Base-by-base conservation (phyloP, 2,113 vertebrate genomes). In the Speoplatyrhinus poulsoni region DNA sequence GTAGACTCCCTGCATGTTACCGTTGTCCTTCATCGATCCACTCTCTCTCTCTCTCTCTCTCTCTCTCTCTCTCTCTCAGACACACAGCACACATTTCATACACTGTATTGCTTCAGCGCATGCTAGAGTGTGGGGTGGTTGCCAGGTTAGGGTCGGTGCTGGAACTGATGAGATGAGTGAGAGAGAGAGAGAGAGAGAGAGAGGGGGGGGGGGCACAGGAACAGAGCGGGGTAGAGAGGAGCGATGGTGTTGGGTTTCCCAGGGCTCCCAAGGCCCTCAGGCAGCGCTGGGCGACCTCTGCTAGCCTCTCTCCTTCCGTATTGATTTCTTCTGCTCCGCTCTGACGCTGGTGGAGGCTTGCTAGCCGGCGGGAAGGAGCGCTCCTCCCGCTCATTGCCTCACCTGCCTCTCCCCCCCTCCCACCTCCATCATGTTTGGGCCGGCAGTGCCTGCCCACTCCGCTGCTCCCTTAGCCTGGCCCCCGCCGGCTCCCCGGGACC, bases 251-350 rank as follows among this genome's bases (percentile, higher is more conserved):
- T 83, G 84, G 16, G 62, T 1, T 41, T 93, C 92, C 90, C 91
- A 82, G 80, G 88, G 87, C 88, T 87, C 91, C 26, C 32, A 36
- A 69, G 86, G 90, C 88, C 89, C 73, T 82, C 84, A 87, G 92
- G 92, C 93, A 49, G 86, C 86, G 73, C 79, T 90, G 89, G 88
- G 82, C 83, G 91, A 93, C 91, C 92, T 90, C 90, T 91, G 91
- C 91, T 90, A 78, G 91, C 89, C 89, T 92, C 86, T 89, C 89
- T 92, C 86, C 91, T 41, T 91, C 85, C 65, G 73, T 91, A 93
- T 94, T 89, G 92, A 93, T 94, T 93, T 90, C 86, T 85, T 83
- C 84, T 86, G 85, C 87, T 89, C 86, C 81, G 66, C 73, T 85
- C 74, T 85, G 19, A 17, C 54, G 85, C 87, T 26, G 64, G 84